Evolutionary conservation across 2,797 vertebrate genomes (phyloP).

Genomic region (Tenualosa thibaudeaui): DNA sequence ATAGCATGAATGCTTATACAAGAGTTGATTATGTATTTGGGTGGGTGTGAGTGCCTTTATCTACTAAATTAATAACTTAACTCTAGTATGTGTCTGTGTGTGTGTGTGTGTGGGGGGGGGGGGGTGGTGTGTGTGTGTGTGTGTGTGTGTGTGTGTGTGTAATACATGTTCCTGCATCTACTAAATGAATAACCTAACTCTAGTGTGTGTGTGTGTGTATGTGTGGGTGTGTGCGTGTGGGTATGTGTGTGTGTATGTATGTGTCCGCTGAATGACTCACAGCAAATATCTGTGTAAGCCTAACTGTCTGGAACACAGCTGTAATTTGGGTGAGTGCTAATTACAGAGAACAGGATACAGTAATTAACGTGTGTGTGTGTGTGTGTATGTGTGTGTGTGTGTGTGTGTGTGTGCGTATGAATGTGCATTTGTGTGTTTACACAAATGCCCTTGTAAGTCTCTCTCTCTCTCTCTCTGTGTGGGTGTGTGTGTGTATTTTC

Average conservation of each 20-base stretch:
- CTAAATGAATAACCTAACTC: too few relatives aligned
- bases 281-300: not conserved
- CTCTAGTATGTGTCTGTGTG: too few relatives aligned
- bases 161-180: too few relatives aligned
- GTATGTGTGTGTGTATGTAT: not conserved
- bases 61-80: not conserved
- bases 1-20: too few relatives aligned
- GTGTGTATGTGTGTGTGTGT: not conserved
- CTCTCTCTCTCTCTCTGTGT: too few relatives aligned
- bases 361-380: not conserved
- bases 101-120: too few relatives aligned
- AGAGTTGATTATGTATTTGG: not conserved
- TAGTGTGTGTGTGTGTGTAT: not conserved
- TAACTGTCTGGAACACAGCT: not conserved
- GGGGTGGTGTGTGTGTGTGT: too few relatives aligned
- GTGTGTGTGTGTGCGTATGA: conserved; percentile 2
- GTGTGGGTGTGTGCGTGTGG: not conserved
- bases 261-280: not conserved
- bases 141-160: not conserved
- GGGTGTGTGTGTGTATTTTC: conserved; percentile 1
- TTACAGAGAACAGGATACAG: not conserved
- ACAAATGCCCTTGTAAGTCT: not conserved
- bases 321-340: not conserved
- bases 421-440: not conserved
- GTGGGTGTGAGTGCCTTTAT: not conserved